Base-by-base conservation (phyloP, 2,888 invertebrate genomes). In the Lycaena phlaeas region DNA sequence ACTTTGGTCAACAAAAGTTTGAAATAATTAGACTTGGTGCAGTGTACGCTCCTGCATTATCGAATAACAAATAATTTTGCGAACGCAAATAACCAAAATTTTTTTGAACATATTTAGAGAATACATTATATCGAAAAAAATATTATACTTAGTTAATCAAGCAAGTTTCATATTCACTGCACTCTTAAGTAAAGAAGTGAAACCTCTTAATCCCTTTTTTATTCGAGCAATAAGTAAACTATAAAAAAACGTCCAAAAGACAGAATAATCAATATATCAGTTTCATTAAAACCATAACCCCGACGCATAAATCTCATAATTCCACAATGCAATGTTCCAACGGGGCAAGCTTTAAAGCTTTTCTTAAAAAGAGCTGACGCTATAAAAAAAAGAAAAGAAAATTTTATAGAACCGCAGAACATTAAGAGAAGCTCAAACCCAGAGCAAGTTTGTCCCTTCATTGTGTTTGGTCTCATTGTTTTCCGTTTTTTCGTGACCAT, bases 391-490 rank as follows among this genome's bases (percentile, higher is more conserved):
- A 43, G 44, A 46, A 51, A 49, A 41, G 48, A 46, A 51, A 58
- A 61, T 54, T 59, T 56, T 51, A 53, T 54, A 50, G 51, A 51
- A 46, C 45, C 42, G 44, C 42, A 41, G 46, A 34, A 42, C 42
- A 47, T 49, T 50, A 46, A 46, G 39, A 41, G 41, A 38, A 47
- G 42, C 40, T 27, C 38, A 34, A 37, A 34, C 41, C 30, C 27
- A 34, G 36, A 41, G 38, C 43, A 46, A 46, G 50, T 53, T 53
- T 50, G 48, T 45, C 53, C 54, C 52, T 57, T 59, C 57, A 58
- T 63, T 60, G 57, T 63, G 59, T 65, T 64, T 59, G 59, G 62
- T 64, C 57, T 61, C 59, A 64, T 66, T 67, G 66, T 67, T 66
- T 64, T 58, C 14, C 11, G 15, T 31, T 26, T 27, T 22, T 22